A percentile compares a stretch with the other conserved stretches of the same genome.
These are phyloP conservation scores for Megastigmus dorsalis DNA, from an alignment of 2,888 invertebrate species.

Conservation along the genomic window DNA sequence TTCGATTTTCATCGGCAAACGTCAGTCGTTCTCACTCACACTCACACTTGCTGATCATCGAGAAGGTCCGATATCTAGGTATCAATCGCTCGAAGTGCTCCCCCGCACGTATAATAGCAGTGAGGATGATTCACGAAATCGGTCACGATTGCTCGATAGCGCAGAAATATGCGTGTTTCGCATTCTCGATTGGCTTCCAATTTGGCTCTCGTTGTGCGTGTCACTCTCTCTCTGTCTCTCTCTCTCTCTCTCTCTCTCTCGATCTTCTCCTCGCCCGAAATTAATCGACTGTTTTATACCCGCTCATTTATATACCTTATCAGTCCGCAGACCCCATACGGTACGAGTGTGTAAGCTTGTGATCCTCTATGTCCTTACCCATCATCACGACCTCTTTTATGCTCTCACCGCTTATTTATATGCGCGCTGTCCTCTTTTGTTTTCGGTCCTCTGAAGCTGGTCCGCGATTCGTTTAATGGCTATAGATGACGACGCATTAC, in stretches of 20 bases:
- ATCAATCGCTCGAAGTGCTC: conserved; percentile 26
- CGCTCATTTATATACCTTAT: conserved; percentile 30
- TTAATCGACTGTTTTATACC: not conserved
- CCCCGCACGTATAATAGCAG: not conserved
- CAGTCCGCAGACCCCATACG: not conserved
- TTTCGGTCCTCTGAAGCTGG: not conserved
- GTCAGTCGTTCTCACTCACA: not conserved
- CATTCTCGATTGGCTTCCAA: too few relatives aligned
- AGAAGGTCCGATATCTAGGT: conserved; percentile 2
- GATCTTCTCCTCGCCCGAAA: not conserved
- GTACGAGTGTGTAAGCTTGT: not conserved
- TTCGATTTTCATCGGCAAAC: not conserved
- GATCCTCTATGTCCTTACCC: too few relatives aligned
- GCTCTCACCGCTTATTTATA: conserved; percentile 20
- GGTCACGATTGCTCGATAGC: conserved; percentile 3
- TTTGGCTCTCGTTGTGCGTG: too few relatives aligned
- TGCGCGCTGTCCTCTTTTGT: not conserved
- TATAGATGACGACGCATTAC: too few relatives aligned
- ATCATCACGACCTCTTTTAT: too few relatives aligned
- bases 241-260: not conserved
- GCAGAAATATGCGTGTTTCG: conserved; percentile 14
- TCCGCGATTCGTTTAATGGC: too few relatives aligned
- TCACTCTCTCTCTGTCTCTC: not conserved
- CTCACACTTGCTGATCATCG: not conserved
- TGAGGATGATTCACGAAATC: conserved; percentile 4